Evolutionary conservation across 2,888 invertebrate genomes (phyloP), one percentile per base, ranked within the genome.

Genomic region (Anagyrus pseudococci): DNA sequence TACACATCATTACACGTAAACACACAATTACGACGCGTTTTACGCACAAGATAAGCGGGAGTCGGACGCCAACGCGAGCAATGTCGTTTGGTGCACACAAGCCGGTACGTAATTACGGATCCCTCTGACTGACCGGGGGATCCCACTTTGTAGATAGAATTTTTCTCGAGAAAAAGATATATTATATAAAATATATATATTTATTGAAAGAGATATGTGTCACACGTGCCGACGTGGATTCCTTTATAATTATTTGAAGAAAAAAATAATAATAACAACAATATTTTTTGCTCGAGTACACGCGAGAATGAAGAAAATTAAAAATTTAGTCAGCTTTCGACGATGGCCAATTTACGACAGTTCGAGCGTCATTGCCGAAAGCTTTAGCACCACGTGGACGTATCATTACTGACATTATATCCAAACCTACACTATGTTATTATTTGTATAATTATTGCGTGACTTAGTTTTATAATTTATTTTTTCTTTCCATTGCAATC

Each of bases 61-160:
- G 66, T 60, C 52, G 41, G 47, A 62, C 43, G 47, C 47, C 50
- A 46, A 43, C 58, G 58, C 58, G 59, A 62, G 47, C 10, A 58
- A 43, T 56, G 48, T 62, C 58, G 55, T 20, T 19, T 20, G 20
- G 19, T 15, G 46, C 20, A 29, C 8, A 37, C 8, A 37, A 37
- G 33, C 33, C 60, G 40, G 47, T 46, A 53, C 25, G n/a, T 26
- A 58, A 50, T 40, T 41, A 33, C 20, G 40, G 23, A 44, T 49
- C 46, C 49, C 58, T 43, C 47, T 58, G 58, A 58, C 22, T 54
- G 40, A 54, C 54, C 58, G 58, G 54, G 58, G 58, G 54, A 49
- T 43, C 53, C 52, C 58, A 56, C 23, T 43, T 59, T 66, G 66
- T 66, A 66, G 66, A 66, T 66, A 66, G 33, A 65, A 48, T 54